Evolutionary conservation across 2,797 vertebrate species (phyloP).

Genomic region (Bradypus variegatus): DNA sequence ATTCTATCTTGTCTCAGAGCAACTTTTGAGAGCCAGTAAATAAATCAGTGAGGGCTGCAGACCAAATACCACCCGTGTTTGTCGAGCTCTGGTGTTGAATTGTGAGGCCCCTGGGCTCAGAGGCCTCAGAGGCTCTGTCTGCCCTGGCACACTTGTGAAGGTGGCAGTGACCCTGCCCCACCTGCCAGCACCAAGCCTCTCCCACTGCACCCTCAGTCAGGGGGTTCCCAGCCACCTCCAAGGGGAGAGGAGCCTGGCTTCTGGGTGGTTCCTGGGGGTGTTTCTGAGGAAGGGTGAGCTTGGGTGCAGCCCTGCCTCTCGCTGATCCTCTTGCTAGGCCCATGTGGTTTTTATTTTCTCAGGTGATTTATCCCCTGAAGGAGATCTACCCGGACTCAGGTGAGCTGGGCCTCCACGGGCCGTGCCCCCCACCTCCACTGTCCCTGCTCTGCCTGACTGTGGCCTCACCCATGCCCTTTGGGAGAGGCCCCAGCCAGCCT

Average conservation of each 20-base stretch:
- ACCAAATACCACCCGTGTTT: not conserved
- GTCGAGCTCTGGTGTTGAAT: not conserved
- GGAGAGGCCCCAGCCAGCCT: not conserved
- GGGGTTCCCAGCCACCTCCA: too few relatives aligned
- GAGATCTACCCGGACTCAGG: slow-evolving; percentile 93
- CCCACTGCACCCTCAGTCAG: not conserved
- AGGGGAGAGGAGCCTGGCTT: not conserved
- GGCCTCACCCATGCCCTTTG: not conserved
- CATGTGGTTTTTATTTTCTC: slow-evolving; percentile 48
- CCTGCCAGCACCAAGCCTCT: not conserved
- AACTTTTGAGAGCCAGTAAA: not conserved
- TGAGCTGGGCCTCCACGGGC: slow-evolving; percentile 61
- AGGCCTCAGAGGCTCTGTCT: not conserved
- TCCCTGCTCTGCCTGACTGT: not conserved
- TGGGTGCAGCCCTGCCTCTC: not conserved
- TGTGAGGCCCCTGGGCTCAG: not conserved
- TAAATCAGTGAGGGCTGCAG: not conserved
- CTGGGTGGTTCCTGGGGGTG: not conserved
- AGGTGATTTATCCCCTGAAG: slow-evolving; percentile 97
- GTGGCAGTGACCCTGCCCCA: not conserved
- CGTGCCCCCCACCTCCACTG: accelerated
- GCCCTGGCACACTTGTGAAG: not conserved
- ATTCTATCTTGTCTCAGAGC: not conserved
- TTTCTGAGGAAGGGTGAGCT: not conserved
- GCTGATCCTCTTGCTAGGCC: not conserved